Base-by-base conservation (phyloP, 2,113 vertebrate species). In the Ovis canadensis region DNA sequence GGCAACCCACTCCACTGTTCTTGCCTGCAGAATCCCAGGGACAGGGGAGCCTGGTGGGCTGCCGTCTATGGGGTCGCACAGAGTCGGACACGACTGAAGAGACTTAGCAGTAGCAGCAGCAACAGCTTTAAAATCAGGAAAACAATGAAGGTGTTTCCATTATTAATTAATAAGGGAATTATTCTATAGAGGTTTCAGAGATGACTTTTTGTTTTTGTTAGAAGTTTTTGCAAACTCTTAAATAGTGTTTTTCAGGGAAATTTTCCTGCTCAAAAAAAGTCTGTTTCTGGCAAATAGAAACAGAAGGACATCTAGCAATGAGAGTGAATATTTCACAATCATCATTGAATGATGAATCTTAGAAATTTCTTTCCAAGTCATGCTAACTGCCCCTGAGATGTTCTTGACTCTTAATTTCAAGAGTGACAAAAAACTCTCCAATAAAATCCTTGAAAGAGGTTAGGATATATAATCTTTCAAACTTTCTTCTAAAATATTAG, bases 291-390 rank as follows among this genome's bases (percentile, higher is more conserved):
- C 45, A 57, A 83, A 48, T 59, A 48, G 59, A 83, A 62, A 71
- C 7, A 83, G 23, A 80, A 86, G 33, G 31, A 85, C 1, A 40
- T 13, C 12, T 9, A 43, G 43, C 33, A 36, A 40, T 12, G 11
- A 15, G 11, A 95, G 96, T 43, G 59, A 88, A 0, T 29, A 40
- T n/a, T 89, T 84, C 36, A 89, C 13, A 84, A 81, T 83, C 54
- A 96, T 31, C 74, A 94, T 33, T 45, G 36, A 91, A 17, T 57
- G 80, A 83, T 29, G 43, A 64, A 94, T 85, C 89, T 91, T 40
- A 94, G 94, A 92, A 82, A 80, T 95, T 94, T 97, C 95, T 93
- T 40, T 88, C 93, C 80, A 87, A 95, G 55, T 93, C 88, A 91
- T 60, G 96, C 87, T 59, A 97, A 97, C 71, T 93, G 64, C n/a